phyloP scores from a whole-genome alignment of 2,797 vertebrate genomes.

The Gadopsis marmoratus region DNA sequence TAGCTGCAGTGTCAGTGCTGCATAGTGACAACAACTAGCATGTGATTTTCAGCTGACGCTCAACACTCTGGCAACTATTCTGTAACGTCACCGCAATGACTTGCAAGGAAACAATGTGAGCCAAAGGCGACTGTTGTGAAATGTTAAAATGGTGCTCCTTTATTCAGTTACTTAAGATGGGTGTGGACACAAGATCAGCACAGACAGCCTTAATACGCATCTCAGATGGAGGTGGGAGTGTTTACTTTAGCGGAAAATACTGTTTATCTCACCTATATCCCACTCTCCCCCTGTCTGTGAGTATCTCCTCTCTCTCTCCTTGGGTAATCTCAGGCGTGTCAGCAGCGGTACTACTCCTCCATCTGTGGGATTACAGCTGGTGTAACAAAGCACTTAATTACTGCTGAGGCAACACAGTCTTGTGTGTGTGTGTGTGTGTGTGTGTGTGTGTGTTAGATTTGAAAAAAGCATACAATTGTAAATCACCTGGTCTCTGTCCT shows the following conservation, averaged over 20 bases:
- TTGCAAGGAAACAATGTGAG: conserved; percentile 18
- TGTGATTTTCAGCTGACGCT: conserved; percentile 66
- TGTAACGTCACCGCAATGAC: conserved; percentile 12
- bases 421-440: conserved; percentile 33
- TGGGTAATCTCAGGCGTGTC: conserved; percentile 74
- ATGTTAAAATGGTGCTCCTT: background rate
- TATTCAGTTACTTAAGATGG: conserved; percentile 6
- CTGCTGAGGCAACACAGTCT: conserved; percentile 69
- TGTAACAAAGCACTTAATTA: conserved; percentile 80
- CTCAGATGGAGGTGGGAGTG: conserved; percentile 35
- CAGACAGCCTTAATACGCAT: conserved; percentile 21
- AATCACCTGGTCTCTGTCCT: conserved; percentile 44
- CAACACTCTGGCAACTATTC: conserved; percentile 40
- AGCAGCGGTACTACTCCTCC: conserved; percentile 67
- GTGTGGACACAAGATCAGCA: conserved; percentile 8
- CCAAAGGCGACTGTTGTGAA: background rate
- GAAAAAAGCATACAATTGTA: conserved; percentile 25
- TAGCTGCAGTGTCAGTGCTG: conserved; percentile 34
- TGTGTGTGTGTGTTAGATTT: background rate
- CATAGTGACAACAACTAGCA: conserved; percentile 41
- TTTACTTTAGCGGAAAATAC: conserved; percentile 33
- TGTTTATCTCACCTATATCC: conserved; percentile 47
- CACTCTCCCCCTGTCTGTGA: conserved; percentile 17
- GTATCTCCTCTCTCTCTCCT: conserved; percentile 34
- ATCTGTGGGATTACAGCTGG: conserved; percentile 78